A percentile compares a stretch with the other conserved stretches of the same genome.
phyloP scores from a whole-genome alignment of 30 jellyfish, hydroid and myxozoan genomes.

The Cassiopea andromeda region DNA sequence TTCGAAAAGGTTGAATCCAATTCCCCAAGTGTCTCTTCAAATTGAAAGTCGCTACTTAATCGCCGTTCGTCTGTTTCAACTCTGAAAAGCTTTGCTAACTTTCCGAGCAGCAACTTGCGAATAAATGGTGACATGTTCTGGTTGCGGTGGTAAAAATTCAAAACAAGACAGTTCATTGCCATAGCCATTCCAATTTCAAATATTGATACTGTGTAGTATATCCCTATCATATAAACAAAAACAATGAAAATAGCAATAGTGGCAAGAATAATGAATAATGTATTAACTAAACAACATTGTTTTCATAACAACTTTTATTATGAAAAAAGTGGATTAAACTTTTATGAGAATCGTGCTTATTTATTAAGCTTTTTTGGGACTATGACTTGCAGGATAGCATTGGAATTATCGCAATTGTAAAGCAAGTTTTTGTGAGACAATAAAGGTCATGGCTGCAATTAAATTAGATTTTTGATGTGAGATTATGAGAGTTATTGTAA shows the following conservation, averaged over 20 bases:
- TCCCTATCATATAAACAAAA: constrained; percentile 53
- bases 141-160: constrained; percentile 89
- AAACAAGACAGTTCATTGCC: constrained; percentile 85
- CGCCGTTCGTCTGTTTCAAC: constrained; percentile 68
- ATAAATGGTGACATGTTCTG: constrained; percentile 89
- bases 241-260: too few relatives aligned
- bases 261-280: not conserved
- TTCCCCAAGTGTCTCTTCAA: constrained; percentile 40
- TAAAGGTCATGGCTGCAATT: too few relatives aligned
- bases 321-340: too few relatives aligned
- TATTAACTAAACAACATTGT: too few relatives aligned
- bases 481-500: too few relatives aligned
- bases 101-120: constrained; percentile 80
- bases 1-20: constrained; percentile 40
- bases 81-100: constrained; percentile 68
- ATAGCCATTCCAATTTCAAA: constrained; percentile 95
- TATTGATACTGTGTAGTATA: constrained; percentile 92
- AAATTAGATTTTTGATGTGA: too few relatives aligned
- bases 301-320: too few relatives aligned
- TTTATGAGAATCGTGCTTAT: too few relatives aligned
- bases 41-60: not conserved
- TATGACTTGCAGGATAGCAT: too few relatives aligned
- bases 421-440: too few relatives aligned
- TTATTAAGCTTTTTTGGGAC: too few relatives aligned
- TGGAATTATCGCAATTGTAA: too few relatives aligned